Evolutionary conservation across 2,888 invertebrate genomes (phyloP).

Genomic region (Hyposoter didymator): DNA sequence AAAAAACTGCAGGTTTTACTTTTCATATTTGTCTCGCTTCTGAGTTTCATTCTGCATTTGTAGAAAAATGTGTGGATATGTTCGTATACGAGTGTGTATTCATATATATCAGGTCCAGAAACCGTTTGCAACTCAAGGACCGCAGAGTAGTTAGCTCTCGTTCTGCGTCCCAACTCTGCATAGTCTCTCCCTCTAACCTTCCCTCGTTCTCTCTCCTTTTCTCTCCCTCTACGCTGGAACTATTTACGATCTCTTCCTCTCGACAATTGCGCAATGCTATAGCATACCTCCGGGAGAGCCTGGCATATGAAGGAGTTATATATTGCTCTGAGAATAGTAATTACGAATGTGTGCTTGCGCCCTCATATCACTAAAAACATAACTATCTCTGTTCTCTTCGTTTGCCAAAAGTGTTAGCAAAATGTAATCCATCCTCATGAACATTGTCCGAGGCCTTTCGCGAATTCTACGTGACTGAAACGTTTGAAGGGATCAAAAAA

Average conservation of each 20-base stretch:
- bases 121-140: constrained; percentile 48
- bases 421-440: constrained; percentile 9
- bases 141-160: constrained; percentile 41
- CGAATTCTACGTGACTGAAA: neutral
- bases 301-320: constrained; percentile 24
- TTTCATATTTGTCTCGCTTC: neutral
- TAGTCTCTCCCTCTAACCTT: neutral
- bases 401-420: neutral
- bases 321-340: constrained; percentile 44
- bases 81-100: neutral
- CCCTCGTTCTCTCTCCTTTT: neutral
- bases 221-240: constrained; percentile 28
- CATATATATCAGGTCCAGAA: constrained; percentile 25
- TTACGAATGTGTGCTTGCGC: constrained; percentile 50
- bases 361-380: neutral
- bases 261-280: constrained; percentile 57
- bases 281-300: constrained; percentile 36
- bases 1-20: neutral
- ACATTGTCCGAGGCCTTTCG: neutral
- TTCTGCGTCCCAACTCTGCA: constrained; percentile 1
- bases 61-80: neutral
- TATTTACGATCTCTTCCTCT: constrained; percentile 64
- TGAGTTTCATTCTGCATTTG: neutral
- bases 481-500: neutral
- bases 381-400: constrained; percentile 1